These are phyloP conservation scores for Rhinogobio ventralis DNA, from an alignment of 2,797 vertebrate species.

Conservation along the genomic window DNA sequence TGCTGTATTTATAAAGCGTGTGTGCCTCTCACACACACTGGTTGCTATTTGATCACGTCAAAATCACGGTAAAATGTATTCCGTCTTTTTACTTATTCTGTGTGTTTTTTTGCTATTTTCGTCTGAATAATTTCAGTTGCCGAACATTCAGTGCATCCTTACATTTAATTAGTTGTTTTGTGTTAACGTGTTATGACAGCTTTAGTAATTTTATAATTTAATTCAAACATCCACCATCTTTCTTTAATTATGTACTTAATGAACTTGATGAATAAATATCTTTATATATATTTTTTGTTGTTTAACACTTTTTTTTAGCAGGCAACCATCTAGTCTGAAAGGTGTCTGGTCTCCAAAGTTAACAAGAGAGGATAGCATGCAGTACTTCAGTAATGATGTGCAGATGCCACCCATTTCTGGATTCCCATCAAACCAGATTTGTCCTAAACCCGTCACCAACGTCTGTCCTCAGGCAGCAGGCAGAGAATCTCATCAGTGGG, in stretches of 20 bases:
- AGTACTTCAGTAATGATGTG: constrained; percentile 78
- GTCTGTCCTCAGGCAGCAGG: constrained; percentile 71
- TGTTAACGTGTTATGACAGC: background rate
- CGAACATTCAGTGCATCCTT: too few species aligned
- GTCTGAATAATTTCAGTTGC: too few species aligned
- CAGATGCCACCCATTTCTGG: constrained; percentile 75
- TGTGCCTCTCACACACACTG: too few species aligned
- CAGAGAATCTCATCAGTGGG: constrained; percentile 75
- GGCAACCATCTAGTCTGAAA: constrained; percentile 79
- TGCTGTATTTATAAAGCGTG: too few species aligned
- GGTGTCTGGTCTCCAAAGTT: constrained; percentile 83
- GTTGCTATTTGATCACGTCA: too few species aligned
- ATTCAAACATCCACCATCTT: background rate
- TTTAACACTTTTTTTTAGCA: constrained; percentile 62
- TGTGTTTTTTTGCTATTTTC: too few species aligned
- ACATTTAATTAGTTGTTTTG: background rate
- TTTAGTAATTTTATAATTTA: background rate
- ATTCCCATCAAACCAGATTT: constrained; percentile 73
- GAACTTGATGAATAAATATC: background rate
- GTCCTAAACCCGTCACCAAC: constrained; percentile 61
- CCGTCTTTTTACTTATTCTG: too few species aligned
- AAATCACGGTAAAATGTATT: too few species aligned
- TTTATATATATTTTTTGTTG: background rate
- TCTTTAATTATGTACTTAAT: background rate
- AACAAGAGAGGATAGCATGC: constrained; percentile 73